Conservation (phyloP, 2,888 invertebrate species). For the Hirtodrosophila duncani region DNA sequence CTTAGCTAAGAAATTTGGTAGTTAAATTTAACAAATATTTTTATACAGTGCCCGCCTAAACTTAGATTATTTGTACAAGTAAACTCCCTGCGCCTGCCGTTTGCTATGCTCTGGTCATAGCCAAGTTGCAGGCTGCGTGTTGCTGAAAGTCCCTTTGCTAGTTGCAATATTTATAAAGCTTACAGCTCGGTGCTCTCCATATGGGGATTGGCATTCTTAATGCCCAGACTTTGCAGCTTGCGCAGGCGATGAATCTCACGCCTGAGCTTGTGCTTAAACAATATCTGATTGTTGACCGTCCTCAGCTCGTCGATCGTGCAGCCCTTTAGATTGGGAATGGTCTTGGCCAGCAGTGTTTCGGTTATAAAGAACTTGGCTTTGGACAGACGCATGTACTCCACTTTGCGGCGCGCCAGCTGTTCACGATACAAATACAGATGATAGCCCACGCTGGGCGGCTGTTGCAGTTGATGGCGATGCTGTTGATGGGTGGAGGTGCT, state of each 20-base stretch:
- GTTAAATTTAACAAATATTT: neutral
- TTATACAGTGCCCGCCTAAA: constrained; percentile 37
- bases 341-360: constrained; percentile 52
- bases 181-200: constrained; percentile 57
- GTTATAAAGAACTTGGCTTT: constrained; percentile 64
- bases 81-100: neutral
- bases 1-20: neutral
- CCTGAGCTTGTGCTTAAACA: constrained; percentile 57
- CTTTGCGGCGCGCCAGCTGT: constrained; percentile 54
- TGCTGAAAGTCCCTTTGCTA: neutral
- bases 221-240: constrained; percentile 48
- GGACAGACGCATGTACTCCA: constrained; percentile 51
- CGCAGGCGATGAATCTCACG: constrained; percentile 53
- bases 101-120: constrained; percentile 11
- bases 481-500: neutral
- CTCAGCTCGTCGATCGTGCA: constrained; percentile 57
- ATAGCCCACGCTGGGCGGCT: constrained; percentile 49
- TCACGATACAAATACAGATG: constrained; percentile 60
- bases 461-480: constrained; percentile 13
- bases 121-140: neutral
- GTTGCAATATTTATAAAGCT: too few relatives aligned
- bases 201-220: constrained; percentile 59
- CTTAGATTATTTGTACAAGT: constrained; percentile 21
- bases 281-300: constrained; percentile 56
- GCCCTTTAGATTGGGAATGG: constrained; percentile 50